Conservation (phyloP, 35 echinoderm and acorn worm species). For the Ophioderma brevispina region DNA sequence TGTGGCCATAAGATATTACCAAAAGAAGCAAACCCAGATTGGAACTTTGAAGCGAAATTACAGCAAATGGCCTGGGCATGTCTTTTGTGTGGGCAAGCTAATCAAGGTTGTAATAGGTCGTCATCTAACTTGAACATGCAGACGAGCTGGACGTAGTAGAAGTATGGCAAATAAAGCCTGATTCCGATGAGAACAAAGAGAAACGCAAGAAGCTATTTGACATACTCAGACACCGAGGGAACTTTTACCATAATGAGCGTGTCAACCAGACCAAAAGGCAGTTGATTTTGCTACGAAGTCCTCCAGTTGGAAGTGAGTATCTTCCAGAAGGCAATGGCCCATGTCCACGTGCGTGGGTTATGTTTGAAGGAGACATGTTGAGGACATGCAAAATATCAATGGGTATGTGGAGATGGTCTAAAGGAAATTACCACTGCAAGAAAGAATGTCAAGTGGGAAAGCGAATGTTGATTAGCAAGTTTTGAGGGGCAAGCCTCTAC, state of each 20-base stretch:
- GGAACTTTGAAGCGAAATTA: constrained; percentile 2
- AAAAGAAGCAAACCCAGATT: neutral
- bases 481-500: too few relatives aligned
- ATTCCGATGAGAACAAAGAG: neutral
- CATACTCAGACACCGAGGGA: neutral
- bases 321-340: neutral
- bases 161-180: neutral
- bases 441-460: too few relatives aligned
- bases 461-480: too few relatives aligned
- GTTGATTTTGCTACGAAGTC: neutral
- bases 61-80: neutral
- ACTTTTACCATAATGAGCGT: neutral
- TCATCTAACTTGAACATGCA: neutral
- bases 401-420: too few relatives aligned
- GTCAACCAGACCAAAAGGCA: neutral
- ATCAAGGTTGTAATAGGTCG: neutral
- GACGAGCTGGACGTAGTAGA: neutral
- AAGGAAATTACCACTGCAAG: too few relatives aligned
- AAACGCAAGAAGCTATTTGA: neutral
- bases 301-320: neutral
- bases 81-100: neutral
- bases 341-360: neutral
- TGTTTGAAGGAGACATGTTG: neutral
- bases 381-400: neutral
- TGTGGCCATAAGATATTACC: too few relatives aligned